Evolutionary conservation across 2,113 vertebrate species (phyloP).

Genomic region (Muntiacus reevesi): DNA sequence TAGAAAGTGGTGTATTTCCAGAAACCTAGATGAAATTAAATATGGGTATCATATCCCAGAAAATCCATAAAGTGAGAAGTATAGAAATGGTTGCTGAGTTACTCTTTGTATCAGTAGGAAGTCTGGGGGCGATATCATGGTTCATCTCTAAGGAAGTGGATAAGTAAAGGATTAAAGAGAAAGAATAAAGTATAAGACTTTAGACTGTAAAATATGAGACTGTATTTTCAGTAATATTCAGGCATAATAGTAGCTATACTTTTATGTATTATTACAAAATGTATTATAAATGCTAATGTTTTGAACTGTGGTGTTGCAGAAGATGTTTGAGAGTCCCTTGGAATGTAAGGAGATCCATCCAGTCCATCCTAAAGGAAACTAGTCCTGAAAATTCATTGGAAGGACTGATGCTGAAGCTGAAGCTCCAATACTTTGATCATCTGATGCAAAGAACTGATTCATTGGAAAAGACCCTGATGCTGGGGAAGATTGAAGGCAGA

Average conservation of each 20-base stretch:
- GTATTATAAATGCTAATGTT: background rate
- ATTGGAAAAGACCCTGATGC: background rate
- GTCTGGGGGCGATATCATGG: background rate
- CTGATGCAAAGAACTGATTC: background rate
- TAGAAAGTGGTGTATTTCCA: background rate
- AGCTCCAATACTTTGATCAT: background rate
- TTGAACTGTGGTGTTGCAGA: background rate
- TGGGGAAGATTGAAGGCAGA: background rate
- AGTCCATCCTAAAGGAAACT: background rate
- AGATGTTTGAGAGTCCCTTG: background rate
- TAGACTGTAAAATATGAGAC: background rate
- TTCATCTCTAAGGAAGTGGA: background rate
- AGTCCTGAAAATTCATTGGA: background rate
- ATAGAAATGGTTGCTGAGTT: background rate
- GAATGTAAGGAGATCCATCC: background rate
- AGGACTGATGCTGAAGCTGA: background rate
- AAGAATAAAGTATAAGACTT: background rate
- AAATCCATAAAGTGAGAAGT: background rate
- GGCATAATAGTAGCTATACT: background rate
- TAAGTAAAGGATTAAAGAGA: background rate
- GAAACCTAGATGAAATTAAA: background rate
- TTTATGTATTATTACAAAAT: background rate
- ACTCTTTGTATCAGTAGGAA: background rate
- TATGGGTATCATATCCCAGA: background rate
- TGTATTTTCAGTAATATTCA: background rate